Percentiles rank a stretch among this genome's conserved stretches.
phyloP scores from a whole-genome alignment of 2,888 invertebrate species.

The Coleophora flavipennella region DNA sequence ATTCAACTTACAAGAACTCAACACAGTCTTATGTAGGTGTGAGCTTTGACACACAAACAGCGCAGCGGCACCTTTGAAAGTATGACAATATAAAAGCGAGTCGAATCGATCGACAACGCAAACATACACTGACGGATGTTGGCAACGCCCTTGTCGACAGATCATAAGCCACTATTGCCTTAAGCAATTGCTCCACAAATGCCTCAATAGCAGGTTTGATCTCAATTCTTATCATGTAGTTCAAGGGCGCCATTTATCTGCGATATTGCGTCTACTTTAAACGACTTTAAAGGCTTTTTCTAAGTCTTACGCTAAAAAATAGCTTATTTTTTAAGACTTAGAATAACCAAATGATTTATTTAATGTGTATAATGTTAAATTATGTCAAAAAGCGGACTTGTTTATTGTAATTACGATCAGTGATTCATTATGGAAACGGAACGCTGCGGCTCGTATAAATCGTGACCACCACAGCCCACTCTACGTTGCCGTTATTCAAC shows the following conservation, averaged over 20 bases:
- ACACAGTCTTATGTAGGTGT: conserved; percentile 14
- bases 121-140: conserved; percentile 44
- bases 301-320: conserved; percentile 23
- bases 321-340: conserved; percentile 23
- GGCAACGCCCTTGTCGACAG: conserved; percentile 56
- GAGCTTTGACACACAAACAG: conserved; percentile 40
- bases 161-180: conserved; percentile 11
- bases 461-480: conserved; percentile 33
- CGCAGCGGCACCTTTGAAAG: conserved; percentile 27
- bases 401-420: conserved; percentile 20
- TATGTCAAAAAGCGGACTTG: no score
- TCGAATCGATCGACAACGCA: conserved; percentile 45
- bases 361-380: no score
- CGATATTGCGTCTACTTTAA: not conserved
- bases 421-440: conserved; percentile 58
- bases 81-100: conserved; percentile 57
- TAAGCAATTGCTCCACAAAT: no score
- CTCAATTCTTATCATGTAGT: conserved; percentile 4
- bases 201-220: conserved; percentile 1
- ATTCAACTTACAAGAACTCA: conserved; percentile 29
- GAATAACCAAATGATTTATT: no score
- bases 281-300: no score
- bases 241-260: not conserved
- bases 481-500: conserved; percentile 5
- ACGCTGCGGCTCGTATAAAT: conserved; percentile 23